Percentiles rank a stretch among this genome's conserved stretches.
Conservation (phyloP, 2,888 invertebrate genomes). For the Operophtera brumata region DNA sequence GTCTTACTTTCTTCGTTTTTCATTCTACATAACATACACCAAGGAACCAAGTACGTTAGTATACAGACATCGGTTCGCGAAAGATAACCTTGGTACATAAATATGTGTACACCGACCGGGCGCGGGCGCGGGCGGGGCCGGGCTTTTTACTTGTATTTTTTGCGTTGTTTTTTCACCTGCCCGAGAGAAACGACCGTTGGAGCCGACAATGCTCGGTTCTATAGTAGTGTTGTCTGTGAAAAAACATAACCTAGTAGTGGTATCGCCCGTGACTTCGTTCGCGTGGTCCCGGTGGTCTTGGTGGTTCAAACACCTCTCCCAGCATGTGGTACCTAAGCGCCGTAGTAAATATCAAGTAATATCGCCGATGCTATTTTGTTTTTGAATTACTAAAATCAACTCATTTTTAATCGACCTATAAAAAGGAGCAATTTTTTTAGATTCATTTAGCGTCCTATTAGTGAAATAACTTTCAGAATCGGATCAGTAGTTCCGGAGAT, state of each 20-base stretch:
- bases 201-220: conserved; percentile 33
- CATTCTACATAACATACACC: conserved; percentile 1
- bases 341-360: no score
- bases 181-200: conserved; percentile 38
- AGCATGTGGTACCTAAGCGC: no score
- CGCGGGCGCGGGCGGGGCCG: conserved; percentile 30
- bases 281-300: no score
- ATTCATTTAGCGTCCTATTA: no score
- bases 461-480: no score
- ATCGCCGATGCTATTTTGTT: no score
- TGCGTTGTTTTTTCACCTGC: conserved; percentile 37
- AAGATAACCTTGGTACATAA: conserved; percentile 58
- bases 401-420: no score
- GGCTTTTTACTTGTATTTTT: conserved; percentile 42
- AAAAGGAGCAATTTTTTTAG: no score
- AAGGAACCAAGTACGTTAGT: neutral
- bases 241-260: neutral
- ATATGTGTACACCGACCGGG: conserved; percentile 41
- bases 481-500: no score
- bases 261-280: no score
- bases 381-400: no score
- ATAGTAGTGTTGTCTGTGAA: conserved; percentile 1
- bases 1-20: conserved; percentile 2
- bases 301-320: no score
- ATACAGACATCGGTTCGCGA: conserved; percentile 42